Evolutionary conservation across 1,140 invertebrate genomes (phyloP).

Genomic region (Brachionus rotundiformis): DNA sequence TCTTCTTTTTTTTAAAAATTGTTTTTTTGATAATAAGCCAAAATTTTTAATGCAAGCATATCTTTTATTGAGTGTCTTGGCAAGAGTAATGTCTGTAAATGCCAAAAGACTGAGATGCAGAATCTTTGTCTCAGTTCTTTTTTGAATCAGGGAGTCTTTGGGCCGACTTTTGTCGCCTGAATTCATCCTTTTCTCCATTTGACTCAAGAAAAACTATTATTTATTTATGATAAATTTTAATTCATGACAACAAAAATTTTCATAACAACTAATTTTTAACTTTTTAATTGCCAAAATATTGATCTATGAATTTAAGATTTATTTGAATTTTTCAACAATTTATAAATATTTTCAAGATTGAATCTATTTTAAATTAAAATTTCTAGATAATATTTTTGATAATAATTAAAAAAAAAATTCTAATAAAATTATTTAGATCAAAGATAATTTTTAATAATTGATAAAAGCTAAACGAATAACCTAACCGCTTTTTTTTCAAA

Average conservation of each 20-base stretch:
- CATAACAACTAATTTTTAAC: not conserved
- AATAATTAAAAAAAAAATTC: too few species aligned
- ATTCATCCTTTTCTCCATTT: not conserved
- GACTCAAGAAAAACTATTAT: not conserved
- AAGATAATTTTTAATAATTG: too few species aligned
- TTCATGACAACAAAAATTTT: not conserved
- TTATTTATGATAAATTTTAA: not conserved
- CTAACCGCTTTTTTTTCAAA: too few species aligned
- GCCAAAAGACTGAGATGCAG: conserved; percentile 11
- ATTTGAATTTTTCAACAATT: too few species aligned
- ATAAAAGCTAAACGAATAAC: too few species aligned
- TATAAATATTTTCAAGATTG: too few species aligned
- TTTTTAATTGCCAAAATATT: not conserved
- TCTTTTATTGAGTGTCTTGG: conserved; percentile 17
- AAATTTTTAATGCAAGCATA: conserved; percentile 32
- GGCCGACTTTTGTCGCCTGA: not conserved
- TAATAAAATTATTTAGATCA: too few species aligned
- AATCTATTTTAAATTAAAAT: too few species aligned
- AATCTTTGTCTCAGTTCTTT: not conserved
- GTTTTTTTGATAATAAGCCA: not conserved
- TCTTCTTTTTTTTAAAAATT: not conserved
- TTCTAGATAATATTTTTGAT: too few species aligned
- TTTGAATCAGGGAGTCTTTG: not conserved
- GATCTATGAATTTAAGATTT: too few species aligned
- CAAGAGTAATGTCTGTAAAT: conserved; percentile 7